These are phyloP conservation scores for Empidonax traillii DNA, from an alignment of 2,113 vertebrate genomes.

Conservation along the genomic window DNA sequence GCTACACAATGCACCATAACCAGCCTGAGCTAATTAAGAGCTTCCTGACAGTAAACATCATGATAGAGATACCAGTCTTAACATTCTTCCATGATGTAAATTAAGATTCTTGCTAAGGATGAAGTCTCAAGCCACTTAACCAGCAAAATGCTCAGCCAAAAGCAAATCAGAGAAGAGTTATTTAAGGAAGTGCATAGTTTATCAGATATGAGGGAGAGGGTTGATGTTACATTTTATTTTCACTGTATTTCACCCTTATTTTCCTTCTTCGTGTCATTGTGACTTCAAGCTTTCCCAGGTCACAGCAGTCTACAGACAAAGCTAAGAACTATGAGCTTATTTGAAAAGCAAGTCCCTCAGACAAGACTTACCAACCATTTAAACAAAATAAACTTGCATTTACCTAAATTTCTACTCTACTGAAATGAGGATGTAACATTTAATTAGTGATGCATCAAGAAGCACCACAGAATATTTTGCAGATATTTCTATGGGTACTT, in stretches of 20 bases:
- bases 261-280: neutral
- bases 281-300: neutral
- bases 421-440: neutral
- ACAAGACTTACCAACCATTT: neutral
- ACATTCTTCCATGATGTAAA: neutral
- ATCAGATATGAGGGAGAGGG: neutral
- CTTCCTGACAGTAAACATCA: neutral
- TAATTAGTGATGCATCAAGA: neutral
- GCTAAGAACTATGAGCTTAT: neutral
- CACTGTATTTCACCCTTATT: neutral
- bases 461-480: neutral
- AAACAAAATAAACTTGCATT: neutral
- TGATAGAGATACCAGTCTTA: neutral
- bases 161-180: neutral
- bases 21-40: neutral
- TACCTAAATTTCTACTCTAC: neutral
- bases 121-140: neutral
- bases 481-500: neutral
- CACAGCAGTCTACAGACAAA: neutral
- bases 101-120: neutral
- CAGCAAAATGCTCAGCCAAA: neutral
- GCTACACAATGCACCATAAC: neutral
- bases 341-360: neutral
- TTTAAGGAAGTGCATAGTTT: rapidly evolving
- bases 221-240: neutral